Base-by-base conservation (phyloP, 2,113 vertebrate species). In the Engraulis encrasicolus region DNA sequence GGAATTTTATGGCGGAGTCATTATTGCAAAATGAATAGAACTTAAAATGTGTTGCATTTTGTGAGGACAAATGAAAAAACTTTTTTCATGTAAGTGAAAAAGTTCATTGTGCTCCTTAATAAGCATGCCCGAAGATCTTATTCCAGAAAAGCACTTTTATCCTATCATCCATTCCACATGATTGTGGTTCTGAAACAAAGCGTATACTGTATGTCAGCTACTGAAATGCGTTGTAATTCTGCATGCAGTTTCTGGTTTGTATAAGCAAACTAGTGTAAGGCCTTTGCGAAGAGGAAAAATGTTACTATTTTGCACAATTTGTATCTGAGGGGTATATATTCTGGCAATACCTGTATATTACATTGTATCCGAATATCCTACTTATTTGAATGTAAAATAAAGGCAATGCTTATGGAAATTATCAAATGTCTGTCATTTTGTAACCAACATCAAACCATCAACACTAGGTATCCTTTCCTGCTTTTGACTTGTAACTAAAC, bases 211-310 rank as follows among this genome's bases (percentile, higher is more conserved):
- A 79, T 61, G 54, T 48, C 36, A 49, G 54, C 40, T 66, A 61
- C 50, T 81, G 54, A 89, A 92, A 80, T 85, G 88, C 91, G 89
- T 89, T 89, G 80, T 92, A 89, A 89, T 90, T 83, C 83, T 93
- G 94, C 94, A 95, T 95, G 93, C 87, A 88, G 89, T 92, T 85
- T 88, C 90, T 88, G 86, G 88, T 90, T 87, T 91, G 86, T 91
- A 45, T 45, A 88, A 90, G 89, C 91, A 92, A 89, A 86, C 92
- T 89, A 89, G 84, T 88, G 83, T 89, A 89, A 88, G 87, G 78
- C 87, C 91, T 87, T 83, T 85, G 84, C 77, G 85, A 91, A 92
- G 88, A 84, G 84, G 84, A 83, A 90, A 88, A 85, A 89, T 89
- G 88, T 82, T 93, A 90, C 50, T 49, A 89, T 92, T 94, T 93